phyloP scores from a whole-genome alignment of 2,888 invertebrate species.

The Dicyrtoma fusca region DNA sequence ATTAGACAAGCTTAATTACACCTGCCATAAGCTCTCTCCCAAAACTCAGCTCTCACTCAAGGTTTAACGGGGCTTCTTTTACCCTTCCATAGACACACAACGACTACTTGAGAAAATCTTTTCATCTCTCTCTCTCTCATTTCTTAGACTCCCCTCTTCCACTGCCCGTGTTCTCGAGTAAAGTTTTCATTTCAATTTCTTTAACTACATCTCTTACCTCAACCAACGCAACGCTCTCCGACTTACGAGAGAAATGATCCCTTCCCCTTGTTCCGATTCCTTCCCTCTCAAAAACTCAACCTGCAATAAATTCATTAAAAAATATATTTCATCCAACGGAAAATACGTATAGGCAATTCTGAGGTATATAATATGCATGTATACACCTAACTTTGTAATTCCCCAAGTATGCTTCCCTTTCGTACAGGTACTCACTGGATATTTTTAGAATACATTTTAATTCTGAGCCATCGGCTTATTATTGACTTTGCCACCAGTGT shows the following conservation, averaged over 20 bases:
- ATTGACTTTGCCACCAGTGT: no score
- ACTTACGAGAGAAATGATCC: no score
- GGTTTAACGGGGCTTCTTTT: background rate
- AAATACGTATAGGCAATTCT: no score
- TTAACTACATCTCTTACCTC: background rate
- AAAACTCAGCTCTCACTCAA: conserved; percentile 22
- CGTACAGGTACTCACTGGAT: background rate
- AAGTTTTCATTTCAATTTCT: background rate
- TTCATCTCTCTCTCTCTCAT: conserved; percentile 13
- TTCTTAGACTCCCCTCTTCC: background rate
- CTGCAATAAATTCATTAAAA: no score
- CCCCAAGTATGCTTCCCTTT: background rate
- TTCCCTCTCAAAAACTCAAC: no score
- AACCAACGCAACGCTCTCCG: no score
- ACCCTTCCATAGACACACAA: conserved; percentile 3
- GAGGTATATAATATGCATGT: no score
- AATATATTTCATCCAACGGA: no score
- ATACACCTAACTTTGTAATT: no score
- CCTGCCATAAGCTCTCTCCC: conserved; percentile 40
- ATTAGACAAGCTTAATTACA: conserved; percentile 47
- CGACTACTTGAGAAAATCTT: conserved; percentile 24
- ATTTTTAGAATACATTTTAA: background rate
- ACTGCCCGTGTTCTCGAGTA: background rate
- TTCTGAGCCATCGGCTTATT: background rate
- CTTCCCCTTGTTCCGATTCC: no score